Evolutionary conservation across 2,888 invertebrate genomes (phyloP), one percentile per base, ranked within the genome.

Genomic region (Lasius fuliginosus): DNA sequence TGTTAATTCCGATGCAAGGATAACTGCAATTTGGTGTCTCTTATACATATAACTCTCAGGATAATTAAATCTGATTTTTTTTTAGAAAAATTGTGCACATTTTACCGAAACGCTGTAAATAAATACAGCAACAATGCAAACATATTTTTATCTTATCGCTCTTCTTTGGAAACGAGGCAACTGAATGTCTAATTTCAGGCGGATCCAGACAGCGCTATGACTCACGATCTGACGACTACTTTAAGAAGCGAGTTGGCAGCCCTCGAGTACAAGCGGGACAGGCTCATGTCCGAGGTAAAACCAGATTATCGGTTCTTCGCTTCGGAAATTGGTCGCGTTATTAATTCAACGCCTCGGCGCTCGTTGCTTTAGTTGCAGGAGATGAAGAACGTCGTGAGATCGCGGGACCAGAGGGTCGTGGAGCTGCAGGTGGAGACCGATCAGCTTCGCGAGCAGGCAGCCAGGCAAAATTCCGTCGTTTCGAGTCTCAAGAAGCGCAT

Each of bases 171-270:
- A 46, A 60, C 8, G 4, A n/a, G 53, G 12, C n/a, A 4, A 62
- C 0, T 18, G 36, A 56, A 65, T 40, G 23, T 56, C 30, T 76
- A 27, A 36, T 81, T 82, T 18, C 69, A 96, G 89, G 95, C 95
- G 53, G 94, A 95, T n/a, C 75, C 89, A 33, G 93, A 94, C 27
- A 94, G 94, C 85, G 92, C 92, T 93, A 94, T 94, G 92, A 92
- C 93, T 85, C 96, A 97, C 92, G 98, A 98, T 94, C 95, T 97
- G 90, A 96, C 97, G 42, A 98, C 98, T 56, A 96, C 97, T 12
- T 95, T 98, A 85, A 96, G 98, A 90, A 98, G 98, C 95, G 98
- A 98, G 95, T 95, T 98, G 90, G 98, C 98, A 27, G 98, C 97
- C 3, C 95, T 98, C 69, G 98, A 98, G 92, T 98, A 98, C 94